Base-by-base conservation (phyloP, 2,888 invertebrate genomes). In the Idaea dimidiata region DNA sequence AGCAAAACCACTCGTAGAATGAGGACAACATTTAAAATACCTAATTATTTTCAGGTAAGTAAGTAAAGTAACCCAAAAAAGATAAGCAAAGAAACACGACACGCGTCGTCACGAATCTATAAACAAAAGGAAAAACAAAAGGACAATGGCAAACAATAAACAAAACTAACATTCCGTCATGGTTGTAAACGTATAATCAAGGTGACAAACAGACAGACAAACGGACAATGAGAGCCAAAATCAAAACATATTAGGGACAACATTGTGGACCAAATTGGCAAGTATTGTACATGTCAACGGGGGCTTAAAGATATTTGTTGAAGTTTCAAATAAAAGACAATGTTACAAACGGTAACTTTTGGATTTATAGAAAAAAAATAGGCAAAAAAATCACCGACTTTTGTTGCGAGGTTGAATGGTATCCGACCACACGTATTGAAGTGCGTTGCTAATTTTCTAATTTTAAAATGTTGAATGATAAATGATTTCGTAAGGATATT, bases 221-320 rank as follows among this genome's bases (percentile, higher is more conserved):
- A 72, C 79, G 77, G 67, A 87, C 83, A 87, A 89, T 82, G 75
- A 79, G 78, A 77, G 74, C 84, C 84, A 84, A 84, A 84, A 91
- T 90, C 91, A 91, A 90, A 92, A 92, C 92, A 92, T 88, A 92
- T 92, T 92, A 91, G 81, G 83, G 77, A 69, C 70, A 66, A 71
- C 69, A 83, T 91, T 91, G 90, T 91, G 81, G 82, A 77, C 81
- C 70, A 88, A 89, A 91, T 92, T 88, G 87, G 84, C 77, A 78
- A 74, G 73, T 77, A 81, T 91, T 91, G 81, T 89, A 54, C 10
- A 60, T 69, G 78, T 70, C 91, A 76, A 84, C 89, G 86, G 91
- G 91, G 82, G 87, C 86, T 74, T 54, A 58, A 76, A 70, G 68
- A 69, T 72, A 81, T 84, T 65, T 70, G 59, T 63, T 63, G 53